These are phyloP conservation scores for Aphis gossypii DNA, from an alignment of 1,140 invertebrate species.

Conservation along the genomic window DNA sequence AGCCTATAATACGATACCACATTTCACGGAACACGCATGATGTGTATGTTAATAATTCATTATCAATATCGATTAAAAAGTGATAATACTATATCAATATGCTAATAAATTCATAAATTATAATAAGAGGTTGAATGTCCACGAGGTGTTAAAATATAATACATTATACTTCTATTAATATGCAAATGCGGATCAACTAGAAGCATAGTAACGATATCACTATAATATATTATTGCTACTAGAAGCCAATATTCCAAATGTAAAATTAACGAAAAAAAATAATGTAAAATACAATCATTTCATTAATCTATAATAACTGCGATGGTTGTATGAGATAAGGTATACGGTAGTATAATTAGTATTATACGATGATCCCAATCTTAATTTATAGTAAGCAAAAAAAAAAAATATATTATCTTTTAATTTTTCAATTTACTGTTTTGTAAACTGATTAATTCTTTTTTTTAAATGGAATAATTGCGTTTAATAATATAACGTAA, in stretches of 20 bases:
- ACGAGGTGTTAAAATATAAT: not conserved
- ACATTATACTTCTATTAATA: slow-evolving; percentile 9
- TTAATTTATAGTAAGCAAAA: not conserved
- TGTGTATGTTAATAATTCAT: not conserved
- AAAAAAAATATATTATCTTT: not conserved
- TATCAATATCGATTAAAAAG: not conserved
- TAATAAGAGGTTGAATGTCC: not conserved
- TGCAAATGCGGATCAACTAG: not conserved
- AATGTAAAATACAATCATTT: not conserved
- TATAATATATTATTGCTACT: not conserved
- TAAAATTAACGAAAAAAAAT: too few relatives aligned
- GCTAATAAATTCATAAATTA: not conserved
- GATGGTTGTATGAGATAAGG: not conserved
- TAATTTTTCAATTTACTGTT: not conserved
- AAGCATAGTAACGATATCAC: not conserved
- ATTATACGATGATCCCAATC: rapidly evolving
- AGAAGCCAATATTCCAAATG: not conserved
- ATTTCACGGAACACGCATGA: not conserved
- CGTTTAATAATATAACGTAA: not conserved
- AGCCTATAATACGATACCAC: not conserved
- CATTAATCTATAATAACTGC: not conserved
- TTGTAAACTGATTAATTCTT: not conserved
- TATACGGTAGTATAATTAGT: not conserved
- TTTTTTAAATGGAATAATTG: not conserved
- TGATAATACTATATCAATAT: not conserved